A percentile compares a stretch with the other conserved stretches of the same genome.
Conservation (phyloP, 1,140 invertebrate species). For the Seison nebaliae region DNA sequence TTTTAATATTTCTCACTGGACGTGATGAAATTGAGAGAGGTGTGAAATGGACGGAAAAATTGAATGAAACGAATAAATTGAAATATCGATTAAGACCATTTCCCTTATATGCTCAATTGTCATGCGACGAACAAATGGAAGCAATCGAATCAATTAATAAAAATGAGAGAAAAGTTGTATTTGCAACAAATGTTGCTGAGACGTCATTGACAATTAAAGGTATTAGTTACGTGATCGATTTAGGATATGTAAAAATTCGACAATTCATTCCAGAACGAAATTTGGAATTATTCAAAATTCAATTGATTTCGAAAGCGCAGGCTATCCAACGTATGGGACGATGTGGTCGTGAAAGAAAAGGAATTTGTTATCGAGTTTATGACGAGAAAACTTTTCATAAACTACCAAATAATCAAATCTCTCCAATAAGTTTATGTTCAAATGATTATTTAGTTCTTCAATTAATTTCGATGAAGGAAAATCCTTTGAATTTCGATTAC, state of each 20-base stretch:
- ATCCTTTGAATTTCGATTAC: constrained; percentile 56
- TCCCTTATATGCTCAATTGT: constrained; percentile 9
- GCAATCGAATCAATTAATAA: constrained; percentile 1
- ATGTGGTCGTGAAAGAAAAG: constrained; percentile 54
- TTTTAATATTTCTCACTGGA: constrained; percentile 86
- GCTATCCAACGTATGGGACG: constrained; percentile 65
- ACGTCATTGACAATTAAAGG: constrained; percentile 56
- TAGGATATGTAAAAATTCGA: constrained; percentile 61
- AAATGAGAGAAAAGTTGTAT: constrained; percentile 8
- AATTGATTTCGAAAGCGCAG: constrained; percentile 60
- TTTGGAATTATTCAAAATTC: constrained; percentile 52
- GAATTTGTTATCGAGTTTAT: constrained; percentile 54
- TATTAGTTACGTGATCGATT: constrained; percentile 73
- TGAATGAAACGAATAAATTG: constrained; percentile 1
- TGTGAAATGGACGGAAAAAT: constrained; percentile 37
- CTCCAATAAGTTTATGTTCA: constrained; percentile 59
- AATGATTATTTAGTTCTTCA: constrained; percentile 49
- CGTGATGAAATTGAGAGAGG: constrained; percentile 89
- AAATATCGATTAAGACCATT: constrained; percentile 2
- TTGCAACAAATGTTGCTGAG: constrained; percentile 15
- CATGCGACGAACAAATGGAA: constrained; percentile 5
- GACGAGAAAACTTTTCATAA: constrained; percentile 41
- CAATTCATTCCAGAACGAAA: constrained; percentile 51
- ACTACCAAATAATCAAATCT: constrained; percentile 40
- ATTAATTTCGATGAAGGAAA: constrained; percentile 49